Conservation (phyloP, 2,797 vertebrate species). For the Melanotaenia boesemani region DNA sequence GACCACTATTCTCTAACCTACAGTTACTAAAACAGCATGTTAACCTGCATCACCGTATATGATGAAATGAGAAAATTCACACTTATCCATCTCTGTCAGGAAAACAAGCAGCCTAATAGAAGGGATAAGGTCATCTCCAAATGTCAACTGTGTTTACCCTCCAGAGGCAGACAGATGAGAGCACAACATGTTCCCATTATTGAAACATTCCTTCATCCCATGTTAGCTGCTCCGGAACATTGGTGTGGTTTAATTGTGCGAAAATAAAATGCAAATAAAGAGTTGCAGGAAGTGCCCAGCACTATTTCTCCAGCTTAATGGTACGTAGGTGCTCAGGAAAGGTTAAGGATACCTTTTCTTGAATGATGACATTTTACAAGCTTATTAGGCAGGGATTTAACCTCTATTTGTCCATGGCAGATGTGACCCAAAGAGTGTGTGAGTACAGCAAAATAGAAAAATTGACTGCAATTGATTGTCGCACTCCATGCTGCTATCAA, state of each 20-base stretch:
- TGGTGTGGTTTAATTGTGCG: slow-evolving; percentile 54
- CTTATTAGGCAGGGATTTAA: slow-evolving; percentile 21
- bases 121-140: slow-evolving; percentile 82
- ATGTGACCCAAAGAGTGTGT: slow-evolving; percentile 2
- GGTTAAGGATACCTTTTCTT: slow-evolving; percentile 57
- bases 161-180: slow-evolving; percentile 76
- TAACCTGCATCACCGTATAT: slow-evolving; percentile 70
- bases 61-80: slow-evolving; percentile 67
- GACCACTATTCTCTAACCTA: slow-evolving; percentile 52
- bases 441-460: slow-evolving; percentile 23
- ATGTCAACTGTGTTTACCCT: slow-evolving; percentile 85
- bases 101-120: slow-evolving; percentile 74
- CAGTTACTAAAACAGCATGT: slow-evolving; percentile 69
- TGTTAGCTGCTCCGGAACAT: slow-evolving; percentile 15
- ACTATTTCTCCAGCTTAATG: slow-evolving; percentile 15
- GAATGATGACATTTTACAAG: slow-evolving; percentile 26
- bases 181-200: slow-evolving; percentile 68
- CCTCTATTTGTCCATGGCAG: not conserved
- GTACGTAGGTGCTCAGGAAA: slow-evolving; percentile 20
- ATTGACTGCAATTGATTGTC: slow-evolving; percentile 48
- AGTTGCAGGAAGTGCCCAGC: slow-evolving; percentile 11
- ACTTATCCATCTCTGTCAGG: slow-evolving; percentile 76
- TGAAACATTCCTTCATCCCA: slow-evolving; percentile 38
- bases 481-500: slow-evolving; percentile 43
- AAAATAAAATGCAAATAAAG: slow-evolving; percentile 44